These are phyloP conservation scores for Axea sp. DNA, from an alignment of 2,888 invertebrate genomes.

Conservation along the genomic window DNA sequence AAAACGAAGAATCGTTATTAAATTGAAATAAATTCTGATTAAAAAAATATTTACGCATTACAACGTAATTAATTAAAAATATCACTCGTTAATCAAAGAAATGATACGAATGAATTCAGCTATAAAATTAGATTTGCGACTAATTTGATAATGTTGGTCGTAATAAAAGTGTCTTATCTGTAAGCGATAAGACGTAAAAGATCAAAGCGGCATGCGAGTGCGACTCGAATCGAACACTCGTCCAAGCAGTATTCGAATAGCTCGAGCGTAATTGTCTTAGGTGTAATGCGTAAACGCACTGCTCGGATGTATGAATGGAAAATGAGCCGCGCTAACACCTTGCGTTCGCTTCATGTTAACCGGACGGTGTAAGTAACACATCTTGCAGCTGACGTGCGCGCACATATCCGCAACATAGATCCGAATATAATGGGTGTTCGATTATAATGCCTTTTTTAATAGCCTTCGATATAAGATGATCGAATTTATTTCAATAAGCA, in stretches of 20 bases:
- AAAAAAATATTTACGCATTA: no score
- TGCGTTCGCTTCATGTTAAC: slow-evolving; percentile 15
- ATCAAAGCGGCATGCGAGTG: slow-evolving; percentile 43
- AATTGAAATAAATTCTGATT: no score
- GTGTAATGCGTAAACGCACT: slow-evolving; percentile 66
- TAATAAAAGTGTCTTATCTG: slow-evolving; percentile 26
- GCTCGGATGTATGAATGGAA: slow-evolving; percentile 72
- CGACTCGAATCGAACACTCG: slow-evolving; percentile 13
- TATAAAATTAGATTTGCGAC: slow-evolving; percentile 43
- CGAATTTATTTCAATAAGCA: slow-evolving; percentile 35
- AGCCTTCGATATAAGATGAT: slow-evolving; percentile 63
- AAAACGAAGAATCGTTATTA: no score
- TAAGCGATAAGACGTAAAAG: slow-evolving; percentile 40
- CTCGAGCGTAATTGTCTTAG: slow-evolving; percentile 63
- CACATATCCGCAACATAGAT: slow-evolving; percentile 65
- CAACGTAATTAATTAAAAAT: slow-evolving; percentile 21
- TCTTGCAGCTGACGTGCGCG: slow-evolving; percentile 55
- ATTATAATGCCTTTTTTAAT: slow-evolving; percentile 72
- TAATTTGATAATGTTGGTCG: slow-evolving; percentile 42
- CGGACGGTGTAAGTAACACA: slow-evolving; percentile 49
- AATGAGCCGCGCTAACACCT: slow-evolving; percentile 67
- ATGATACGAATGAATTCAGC: slow-evolving; percentile 13
- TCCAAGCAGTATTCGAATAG: slow-evolving; percentile 36
- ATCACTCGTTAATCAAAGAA: slow-evolving; percentile 15
- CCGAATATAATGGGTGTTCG: slow-evolving; percentile 75